Evolutionary conservation across 1,140 invertebrate genomes (phyloP).

Genomic region (Bombus waltoni): DNA sequence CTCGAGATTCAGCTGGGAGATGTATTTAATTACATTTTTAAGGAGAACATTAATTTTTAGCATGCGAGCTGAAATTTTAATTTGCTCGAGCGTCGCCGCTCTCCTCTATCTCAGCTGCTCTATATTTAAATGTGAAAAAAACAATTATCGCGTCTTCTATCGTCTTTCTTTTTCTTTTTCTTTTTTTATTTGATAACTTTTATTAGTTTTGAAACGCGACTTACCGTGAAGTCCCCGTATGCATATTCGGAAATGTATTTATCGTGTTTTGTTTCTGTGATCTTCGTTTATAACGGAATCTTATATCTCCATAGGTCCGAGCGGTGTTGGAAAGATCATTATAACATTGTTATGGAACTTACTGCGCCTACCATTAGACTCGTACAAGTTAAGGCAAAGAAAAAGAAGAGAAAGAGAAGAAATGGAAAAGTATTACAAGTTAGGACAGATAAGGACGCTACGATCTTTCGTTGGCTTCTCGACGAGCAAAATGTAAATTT

Average conservation of each 20-base stretch:
- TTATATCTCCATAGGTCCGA: background rate
- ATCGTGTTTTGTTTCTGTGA: background rate
- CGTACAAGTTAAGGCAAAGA: background rate
- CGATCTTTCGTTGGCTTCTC: conserved; percentile 39
- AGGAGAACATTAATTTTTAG: background rate
- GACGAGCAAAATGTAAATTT: conserved; percentile 63
- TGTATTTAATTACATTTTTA: background rate
- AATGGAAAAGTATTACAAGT: conserved; percentile 1
- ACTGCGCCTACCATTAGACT: no score
- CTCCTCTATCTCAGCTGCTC: background rate
- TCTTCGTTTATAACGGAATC: background rate
- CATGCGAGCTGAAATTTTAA: background rate
- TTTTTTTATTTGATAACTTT: background rate
- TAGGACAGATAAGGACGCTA: conserved; percentile 49
- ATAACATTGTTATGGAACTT: background rate
- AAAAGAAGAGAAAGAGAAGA: background rate
- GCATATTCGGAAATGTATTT: background rate
- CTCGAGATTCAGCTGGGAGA: background rate
- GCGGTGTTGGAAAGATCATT: background rate
- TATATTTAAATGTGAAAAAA: background rate
- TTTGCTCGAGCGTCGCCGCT: background rate
- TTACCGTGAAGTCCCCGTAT: no score
- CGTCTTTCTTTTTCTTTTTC: background rate
- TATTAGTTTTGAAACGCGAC: no score
- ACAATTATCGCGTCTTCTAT: background rate